Evolutionary conservation across 2,113 vertebrate genomes (phyloP).

Genomic region (Oxyruncus cristatus): DNA sequence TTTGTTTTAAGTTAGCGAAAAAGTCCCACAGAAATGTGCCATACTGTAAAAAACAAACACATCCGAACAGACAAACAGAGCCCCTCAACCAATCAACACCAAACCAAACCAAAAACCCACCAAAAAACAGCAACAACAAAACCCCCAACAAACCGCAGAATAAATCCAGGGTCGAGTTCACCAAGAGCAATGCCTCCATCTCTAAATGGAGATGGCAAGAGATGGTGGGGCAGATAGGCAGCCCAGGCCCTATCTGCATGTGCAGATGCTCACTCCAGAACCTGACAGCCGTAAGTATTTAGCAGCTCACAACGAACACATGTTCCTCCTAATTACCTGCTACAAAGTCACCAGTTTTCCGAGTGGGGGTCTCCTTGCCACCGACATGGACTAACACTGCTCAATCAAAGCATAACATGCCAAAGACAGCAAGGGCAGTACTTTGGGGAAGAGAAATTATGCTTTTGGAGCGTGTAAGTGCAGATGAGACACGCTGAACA

Average conservation of each 20-base stretch:
- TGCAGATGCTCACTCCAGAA: rapidly evolving
- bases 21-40: neutral
- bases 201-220: rapidly evolving
- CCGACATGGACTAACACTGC: rapidly evolving
- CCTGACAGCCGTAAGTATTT: neutral
- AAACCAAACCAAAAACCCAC: neutral
- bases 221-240: neutral
- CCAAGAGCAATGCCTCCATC: neutral
- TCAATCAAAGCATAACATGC: rapidly evolving
- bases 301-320: neutral
- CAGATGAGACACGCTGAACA: neutral
- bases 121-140: too few relatives aligned
- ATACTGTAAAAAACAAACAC: neutral
- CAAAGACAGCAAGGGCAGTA: neutral
- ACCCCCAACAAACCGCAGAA: neutral
- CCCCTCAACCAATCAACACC: rapidly evolving
- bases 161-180: neutral
- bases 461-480: rapidly evolving
- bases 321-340: too few relatives aligned
- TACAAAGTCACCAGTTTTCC: neutral
- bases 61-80: neutral
- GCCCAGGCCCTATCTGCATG: neutral
- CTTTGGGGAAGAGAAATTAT: neutral
- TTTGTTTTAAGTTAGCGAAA: neutral
- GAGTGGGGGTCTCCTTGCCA: neutral